These are phyloP conservation scores for Thryonomys swinderianus DNA, from an alignment of 2,113 vertebrate genomes.

Conservation along the genomic window DNA sequence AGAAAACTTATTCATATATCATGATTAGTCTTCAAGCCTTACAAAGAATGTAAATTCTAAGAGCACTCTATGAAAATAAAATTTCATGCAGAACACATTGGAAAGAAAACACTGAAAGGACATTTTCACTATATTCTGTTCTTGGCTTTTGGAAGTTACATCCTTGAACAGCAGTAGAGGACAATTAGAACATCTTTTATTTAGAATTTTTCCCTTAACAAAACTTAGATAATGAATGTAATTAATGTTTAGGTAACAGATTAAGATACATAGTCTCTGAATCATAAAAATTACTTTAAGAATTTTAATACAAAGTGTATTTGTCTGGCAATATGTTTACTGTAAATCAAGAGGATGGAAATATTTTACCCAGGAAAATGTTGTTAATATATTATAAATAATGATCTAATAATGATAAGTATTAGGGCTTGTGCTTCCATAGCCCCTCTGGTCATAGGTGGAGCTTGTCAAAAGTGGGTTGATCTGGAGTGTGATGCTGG, in stretches of 20 bases:
- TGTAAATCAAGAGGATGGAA: not conserved
- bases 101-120: not conserved
- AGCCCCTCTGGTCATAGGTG: not conserved
- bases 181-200: conserved; percentile 1
- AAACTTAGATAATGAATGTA: not conserved
- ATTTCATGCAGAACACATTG: not conserved
- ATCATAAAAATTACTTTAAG: conserved; percentile 23
- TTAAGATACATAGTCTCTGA: not conserved
- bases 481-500: not conserved
- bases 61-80: not conserved
- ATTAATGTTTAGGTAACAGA: conserved; percentile 27
- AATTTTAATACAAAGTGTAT: conserved; percentile 48
- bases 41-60: not conserved
- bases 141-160: not conserved
- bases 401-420: not conserved
- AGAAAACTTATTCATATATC: not conserved
- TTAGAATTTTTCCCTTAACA: not conserved
- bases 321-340: not conserved
- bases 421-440: not conserved
- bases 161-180: not conserved
- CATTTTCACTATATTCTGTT: not conserved
- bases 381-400: conserved; percentile 37
- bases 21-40: not conserved
- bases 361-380: not conserved
- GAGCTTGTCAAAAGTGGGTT: not conserved